These are phyloP conservation scores for Eudasyphora cyanicolor DNA, from an alignment of 2,888 invertebrate species.

Conservation along the genomic window DNA sequence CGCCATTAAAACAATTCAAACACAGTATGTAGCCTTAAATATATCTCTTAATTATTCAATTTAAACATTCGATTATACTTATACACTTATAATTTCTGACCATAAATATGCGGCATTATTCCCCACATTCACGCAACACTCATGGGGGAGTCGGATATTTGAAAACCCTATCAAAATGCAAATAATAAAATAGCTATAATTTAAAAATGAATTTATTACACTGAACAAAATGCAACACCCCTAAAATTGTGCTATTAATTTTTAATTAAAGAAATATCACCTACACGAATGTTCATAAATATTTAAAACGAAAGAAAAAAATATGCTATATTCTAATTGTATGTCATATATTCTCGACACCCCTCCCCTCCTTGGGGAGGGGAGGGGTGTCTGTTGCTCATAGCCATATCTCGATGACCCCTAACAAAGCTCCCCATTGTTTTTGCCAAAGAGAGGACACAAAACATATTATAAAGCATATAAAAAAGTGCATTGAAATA, in stretches of 20 bases:
- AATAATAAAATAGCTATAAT: not conserved
- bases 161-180: not conserved
- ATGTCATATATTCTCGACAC: conserved; percentile 4
- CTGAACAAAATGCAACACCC: not conserved
- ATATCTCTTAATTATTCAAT: no score
- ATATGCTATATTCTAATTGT: not conserved
- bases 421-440: not conserved
- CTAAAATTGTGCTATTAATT: not conserved
- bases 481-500: conserved; percentile 42
- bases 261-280: not conserved
- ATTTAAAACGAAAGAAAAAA: conserved; percentile 2
- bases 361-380: not conserved
- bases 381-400: no score
- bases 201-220: not conserved
- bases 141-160: not conserved
- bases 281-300: conserved; percentile 3
- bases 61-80: no score
- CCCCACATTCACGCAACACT: not conserved
- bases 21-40: no score
- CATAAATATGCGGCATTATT: not conserved
- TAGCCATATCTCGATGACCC: conserved; percentile 35
- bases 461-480: not conserved
- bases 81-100: not conserved
- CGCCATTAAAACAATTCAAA: no score
- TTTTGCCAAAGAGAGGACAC: not conserved